Conservation (phyloP, 2,888 invertebrate genomes). For the Melangyna quadrimaculata region DNA sequence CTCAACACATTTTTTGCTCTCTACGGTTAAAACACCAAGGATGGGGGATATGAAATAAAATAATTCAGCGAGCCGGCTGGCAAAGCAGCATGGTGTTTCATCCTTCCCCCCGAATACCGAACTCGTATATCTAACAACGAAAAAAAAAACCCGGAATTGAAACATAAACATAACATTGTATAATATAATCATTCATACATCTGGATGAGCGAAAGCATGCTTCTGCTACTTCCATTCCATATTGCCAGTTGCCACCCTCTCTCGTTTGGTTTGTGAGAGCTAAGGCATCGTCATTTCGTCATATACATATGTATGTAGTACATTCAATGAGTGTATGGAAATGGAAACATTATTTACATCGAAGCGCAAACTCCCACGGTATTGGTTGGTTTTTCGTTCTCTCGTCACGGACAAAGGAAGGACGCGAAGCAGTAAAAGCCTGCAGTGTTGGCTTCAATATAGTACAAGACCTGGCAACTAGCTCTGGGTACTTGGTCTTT, state of each 20-base stretch:
- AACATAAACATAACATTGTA: constrained; percentile 72
- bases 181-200: constrained; percentile 68
- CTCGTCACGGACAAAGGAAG: constrained; percentile 62
- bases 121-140: background rate
- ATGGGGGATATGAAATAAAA: constrained; percentile 13
- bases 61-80: constrained; percentile 55
- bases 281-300: constrained; percentile 1
- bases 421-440: constrained; percentile 54
- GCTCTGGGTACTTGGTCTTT: constrained; percentile 20
- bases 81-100: constrained; percentile 42
- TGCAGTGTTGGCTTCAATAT: constrained; percentile 34
- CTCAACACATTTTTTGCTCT: constrained; percentile 16
- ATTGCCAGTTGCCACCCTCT: constrained; percentile 3
- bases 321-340: constrained; percentile 43
- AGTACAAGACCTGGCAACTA: constrained; percentile 30
- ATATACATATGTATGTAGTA: no score
- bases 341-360: constrained; percentile 17
- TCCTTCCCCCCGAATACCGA: background rate
- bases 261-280: background rate
- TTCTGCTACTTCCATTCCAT: background rate
- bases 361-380: constrained; percentile 45
- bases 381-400: constrained; percentile 9
- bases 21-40: background rate
- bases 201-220: constrained; percentile 25
- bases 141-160: constrained; percentile 51